Evolutionary conservation across 2,888 invertebrate species (phyloP).

Genomic region (Ectobius pallidus): DNA sequence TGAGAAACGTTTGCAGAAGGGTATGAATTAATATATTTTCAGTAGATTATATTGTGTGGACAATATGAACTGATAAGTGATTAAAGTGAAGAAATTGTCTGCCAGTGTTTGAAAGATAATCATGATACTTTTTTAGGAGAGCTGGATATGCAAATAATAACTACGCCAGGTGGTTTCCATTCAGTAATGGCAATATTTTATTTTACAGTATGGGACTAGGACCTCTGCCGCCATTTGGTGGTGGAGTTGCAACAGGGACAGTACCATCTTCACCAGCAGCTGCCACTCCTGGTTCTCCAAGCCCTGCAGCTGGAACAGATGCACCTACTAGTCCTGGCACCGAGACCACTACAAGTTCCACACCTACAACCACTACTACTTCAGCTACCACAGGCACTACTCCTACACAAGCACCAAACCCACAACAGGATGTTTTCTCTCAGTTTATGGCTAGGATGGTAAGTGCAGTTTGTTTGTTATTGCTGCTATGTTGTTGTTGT

Average conservation of each 20-base stretch:
- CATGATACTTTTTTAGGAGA: too few relatives aligned
- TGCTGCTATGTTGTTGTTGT: too few relatives aligned
- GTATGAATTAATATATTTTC: too few relatives aligned
- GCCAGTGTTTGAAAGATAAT: too few relatives aligned
- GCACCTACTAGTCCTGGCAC: constrained; percentile 50
- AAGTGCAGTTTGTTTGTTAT: too few relatives aligned
- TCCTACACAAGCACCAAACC: constrained; percentile 47
- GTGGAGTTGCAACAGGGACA: constrained; percentile 46
- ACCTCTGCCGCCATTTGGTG: constrained; percentile 46
- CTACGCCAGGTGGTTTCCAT: too few relatives aligned
- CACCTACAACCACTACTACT: constrained; percentile 48
- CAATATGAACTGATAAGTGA: too few relatives aligned
- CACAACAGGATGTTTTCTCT: constrained; percentile 53
- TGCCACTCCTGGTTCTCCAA: constrained; percentile 50
- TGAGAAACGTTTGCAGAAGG: too few relatives aligned
- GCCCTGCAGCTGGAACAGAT: constrained; percentile 47
- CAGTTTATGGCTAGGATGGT: constrained; percentile 85
- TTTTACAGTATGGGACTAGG: constrained; percentile 49
- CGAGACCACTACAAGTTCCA: constrained; percentile 47
- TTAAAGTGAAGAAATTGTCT: too few relatives aligned
- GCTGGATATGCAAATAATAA: too few relatives aligned
- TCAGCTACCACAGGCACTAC: constrained; percentile 47
- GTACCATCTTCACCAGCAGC: constrained; percentile 51
- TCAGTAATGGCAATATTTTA: too few relatives aligned
- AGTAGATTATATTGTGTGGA: too few relatives aligned